These are phyloP conservation scores for Pimephales promelas DNA, from an alignment of 2,113 vertebrate species.

Conservation along the genomic window DNA sequence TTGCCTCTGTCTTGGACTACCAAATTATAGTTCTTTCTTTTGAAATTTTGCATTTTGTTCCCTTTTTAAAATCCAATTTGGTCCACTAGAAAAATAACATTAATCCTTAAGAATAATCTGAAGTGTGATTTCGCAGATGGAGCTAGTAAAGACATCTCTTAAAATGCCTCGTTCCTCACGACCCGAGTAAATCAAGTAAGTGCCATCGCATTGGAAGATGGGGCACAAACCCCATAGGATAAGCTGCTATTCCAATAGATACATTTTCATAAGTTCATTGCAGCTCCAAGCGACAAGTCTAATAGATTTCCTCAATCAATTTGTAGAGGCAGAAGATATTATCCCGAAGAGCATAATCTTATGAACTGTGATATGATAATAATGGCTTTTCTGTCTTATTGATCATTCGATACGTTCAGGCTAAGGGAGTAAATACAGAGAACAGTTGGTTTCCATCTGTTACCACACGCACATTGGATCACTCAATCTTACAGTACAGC, in stretches of 20 bases:
- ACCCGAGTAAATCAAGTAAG: conserved; percentile 25
- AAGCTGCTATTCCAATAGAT: conserved; percentile 38
- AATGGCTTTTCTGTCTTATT: conserved; percentile 54
- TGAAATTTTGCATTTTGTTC: not conserved
- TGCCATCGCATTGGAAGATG: conserved; percentile 30
- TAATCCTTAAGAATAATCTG: not conserved
- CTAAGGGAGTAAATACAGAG: conserved; percentile 28
- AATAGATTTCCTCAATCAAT: conserved; percentile 61
- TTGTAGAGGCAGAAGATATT: conserved; percentile 45
- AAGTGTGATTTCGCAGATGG: not conserved
- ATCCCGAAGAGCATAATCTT: conserved; percentile 51
- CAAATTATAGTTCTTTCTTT: conserved; percentile 9
- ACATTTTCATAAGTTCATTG: conserved; percentile 53
- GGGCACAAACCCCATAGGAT: conserved; percentile 26
- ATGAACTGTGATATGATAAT: conserved; percentile 48
- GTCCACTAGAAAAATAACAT: conserved; percentile 1
- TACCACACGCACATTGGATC: conserved; percentile 21
- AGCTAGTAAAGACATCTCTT: conserved; percentile 21
- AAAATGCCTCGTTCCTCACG: not conserved
- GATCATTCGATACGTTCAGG: conserved; percentile 43
- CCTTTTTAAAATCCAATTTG: conserved; percentile 5
- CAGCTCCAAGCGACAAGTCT: conserved; percentile 55
- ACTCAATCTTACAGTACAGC: not conserved
- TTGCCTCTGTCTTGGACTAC: not conserved
- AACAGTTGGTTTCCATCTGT: conserved; percentile 57